phyloP scores from a whole-genome alignment of 2,113 vertebrate species.

The Donacobius atricapilla region DNA sequence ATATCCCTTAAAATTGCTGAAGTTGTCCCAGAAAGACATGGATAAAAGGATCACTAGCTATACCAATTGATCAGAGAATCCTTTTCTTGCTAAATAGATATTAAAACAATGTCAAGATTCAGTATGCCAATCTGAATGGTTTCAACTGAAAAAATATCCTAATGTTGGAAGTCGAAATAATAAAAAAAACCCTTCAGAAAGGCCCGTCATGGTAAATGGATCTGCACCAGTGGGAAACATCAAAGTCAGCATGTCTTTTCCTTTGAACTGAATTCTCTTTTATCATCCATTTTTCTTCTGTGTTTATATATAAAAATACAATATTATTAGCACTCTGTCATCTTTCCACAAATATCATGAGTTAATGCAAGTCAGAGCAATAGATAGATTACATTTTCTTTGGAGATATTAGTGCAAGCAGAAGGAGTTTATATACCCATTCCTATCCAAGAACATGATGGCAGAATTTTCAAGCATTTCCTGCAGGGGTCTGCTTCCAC shows the following conservation, averaged over 20 bases:
- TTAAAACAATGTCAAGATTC: neutral
- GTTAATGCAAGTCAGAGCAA: slow-evolving; percentile 14
- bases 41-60: neutral
- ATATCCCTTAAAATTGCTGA: neutral
- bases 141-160: neutral
- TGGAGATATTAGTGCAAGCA: neutral
- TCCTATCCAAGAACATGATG: neutral
- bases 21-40: neutral
- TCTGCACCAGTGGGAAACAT: slow-evolving; percentile 48
- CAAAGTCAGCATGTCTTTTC: slow-evolving; percentile 30
- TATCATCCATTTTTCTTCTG: slow-evolving; percentile 33
- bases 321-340: neutral
- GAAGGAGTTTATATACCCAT: neutral
- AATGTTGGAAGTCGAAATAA: slow-evolving; percentile 13
- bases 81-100: neutral
- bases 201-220: slow-evolving; percentile 1
- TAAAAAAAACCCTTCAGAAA: neutral
- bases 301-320: neutral
- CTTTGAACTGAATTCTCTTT: slow-evolving; percentile 62
- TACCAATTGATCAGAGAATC: neutral
- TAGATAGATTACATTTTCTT: neutral
- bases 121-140: neutral
- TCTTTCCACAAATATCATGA: neutral
- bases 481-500: neutral
- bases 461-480: neutral